Evolutionary conservation across 2,797 vertebrate species (phyloP).

Genomic region (Cyclopterus lumpus): DNA sequence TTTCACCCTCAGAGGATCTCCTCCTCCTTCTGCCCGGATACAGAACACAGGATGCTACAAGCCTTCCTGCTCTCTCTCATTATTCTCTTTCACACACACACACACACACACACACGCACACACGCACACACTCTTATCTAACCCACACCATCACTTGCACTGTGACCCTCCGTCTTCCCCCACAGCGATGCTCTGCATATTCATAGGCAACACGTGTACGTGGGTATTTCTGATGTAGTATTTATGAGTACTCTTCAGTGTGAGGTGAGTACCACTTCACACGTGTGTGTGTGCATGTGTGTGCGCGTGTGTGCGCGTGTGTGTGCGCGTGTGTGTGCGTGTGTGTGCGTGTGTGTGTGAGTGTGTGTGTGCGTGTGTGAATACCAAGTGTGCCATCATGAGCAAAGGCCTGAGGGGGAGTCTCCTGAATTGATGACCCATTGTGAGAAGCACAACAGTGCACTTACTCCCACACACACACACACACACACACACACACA

Average conservation of each 20-base stretch:
- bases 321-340: neutral
- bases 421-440: conserved; percentile 54
- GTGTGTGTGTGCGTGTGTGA: neutral
- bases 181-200: conserved; percentile 41
- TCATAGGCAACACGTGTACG: conserved; percentile 39
- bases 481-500: conserved; percentile 14
- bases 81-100: conserved; percentile 5
- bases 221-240: conserved; percentile 40
- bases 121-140: neutral
- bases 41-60: too few relatives aligned
- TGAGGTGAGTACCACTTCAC: conserved; percentile 30
- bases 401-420: conserved; percentile 12
- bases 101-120: conserved; percentile 20
- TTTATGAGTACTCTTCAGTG: conserved; percentile 38
- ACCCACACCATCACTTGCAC: conserved; percentile 15
- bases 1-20: too few relatives aligned
- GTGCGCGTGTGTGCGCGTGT: neutral
- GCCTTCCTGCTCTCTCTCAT: too few relatives aligned
- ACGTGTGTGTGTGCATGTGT: neutral
- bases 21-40: too few relatives aligned
- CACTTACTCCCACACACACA: conserved; percentile 20
- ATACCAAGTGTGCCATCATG: conserved; percentile 18
- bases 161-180: conserved; percentile 22
- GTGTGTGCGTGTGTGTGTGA: neutral
- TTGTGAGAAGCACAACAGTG: conserved; percentile 43